Evolutionary conservation across 2,113 vertebrate genomes (phyloP).

Genomic region (Malaclemys terrapin): DNA sequence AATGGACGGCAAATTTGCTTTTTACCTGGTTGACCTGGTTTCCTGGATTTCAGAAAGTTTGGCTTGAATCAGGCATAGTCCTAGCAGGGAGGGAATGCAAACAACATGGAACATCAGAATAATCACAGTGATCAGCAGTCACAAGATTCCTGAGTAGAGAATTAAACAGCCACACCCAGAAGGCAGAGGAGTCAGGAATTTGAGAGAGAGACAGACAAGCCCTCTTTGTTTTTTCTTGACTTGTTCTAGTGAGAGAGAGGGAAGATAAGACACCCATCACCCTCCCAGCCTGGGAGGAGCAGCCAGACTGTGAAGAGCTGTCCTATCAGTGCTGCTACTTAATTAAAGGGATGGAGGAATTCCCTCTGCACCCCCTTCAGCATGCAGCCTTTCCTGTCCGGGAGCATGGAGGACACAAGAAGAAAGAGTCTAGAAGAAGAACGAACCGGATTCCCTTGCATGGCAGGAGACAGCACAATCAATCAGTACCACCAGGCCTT

Average conservation of each 20-base stretch:
- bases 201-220: too few species aligned
- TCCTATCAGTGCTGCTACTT: background rate
- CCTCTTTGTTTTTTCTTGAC: background rate
- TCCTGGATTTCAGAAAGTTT: constrained; percentile 94
- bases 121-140: background rate
- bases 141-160: background rate
- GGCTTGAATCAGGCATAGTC: constrained; percentile 93
- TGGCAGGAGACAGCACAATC: background rate
- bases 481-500: background rate
- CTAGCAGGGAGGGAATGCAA: constrained; percentile 71
- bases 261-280: background rate
- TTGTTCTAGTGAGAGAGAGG: background rate
- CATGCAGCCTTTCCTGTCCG: background rate
- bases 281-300: background rate
- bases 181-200: background rate
- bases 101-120: background rate
- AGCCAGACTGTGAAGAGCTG: background rate
- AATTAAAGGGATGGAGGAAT: background rate
- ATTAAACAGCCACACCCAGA: background rate
- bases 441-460: background rate
- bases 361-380: background rate
- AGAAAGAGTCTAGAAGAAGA: background rate
- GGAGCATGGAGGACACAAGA: background rate
- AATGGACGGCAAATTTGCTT: rapidly evolving
- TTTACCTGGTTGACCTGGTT: constrained; percentile 87